A percentile compares a stretch with the other conserved stretches of the same genome.
Evolutionary conservation across 2,113 vertebrate genomes (phyloP).

Genomic region (Tupaia chinensis): DNA sequence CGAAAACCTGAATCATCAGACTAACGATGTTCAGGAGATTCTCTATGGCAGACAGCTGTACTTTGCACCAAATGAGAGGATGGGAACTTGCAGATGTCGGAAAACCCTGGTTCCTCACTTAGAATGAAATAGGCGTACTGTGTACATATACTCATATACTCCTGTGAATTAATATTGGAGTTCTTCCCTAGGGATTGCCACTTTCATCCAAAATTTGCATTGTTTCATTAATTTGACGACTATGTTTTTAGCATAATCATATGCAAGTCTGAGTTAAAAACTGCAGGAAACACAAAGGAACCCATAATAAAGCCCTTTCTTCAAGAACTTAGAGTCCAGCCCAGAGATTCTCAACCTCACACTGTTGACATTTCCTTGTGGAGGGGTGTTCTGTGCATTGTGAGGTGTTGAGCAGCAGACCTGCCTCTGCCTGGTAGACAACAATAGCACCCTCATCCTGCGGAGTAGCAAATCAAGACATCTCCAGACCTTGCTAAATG

Average conservation of each 20-base stretch:
- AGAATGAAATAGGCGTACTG: neutral
- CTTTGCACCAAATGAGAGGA: neutral
- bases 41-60: neutral
- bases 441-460: neutral
- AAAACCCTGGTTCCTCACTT: neutral
- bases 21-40: neutral
- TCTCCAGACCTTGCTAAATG: neutral
- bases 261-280: neutral
- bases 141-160: fast-evolving
- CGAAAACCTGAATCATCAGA: neutral
- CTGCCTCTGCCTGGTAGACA: neutral
- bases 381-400: neutral
- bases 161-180: fast-evolving
- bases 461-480: neutral
- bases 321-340: neutral
- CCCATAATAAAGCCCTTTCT: neutral
- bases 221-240: neutral
- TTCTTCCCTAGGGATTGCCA: neutral
- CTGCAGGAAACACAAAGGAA: neutral
- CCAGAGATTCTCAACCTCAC: neutral
- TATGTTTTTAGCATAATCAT: neutral
- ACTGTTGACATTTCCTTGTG: neutral
- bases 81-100: neutral
- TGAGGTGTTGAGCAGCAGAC: neutral
- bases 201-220: neutral